Evolutionary conservation across 2,113 vertebrate genomes (phyloP).

Genomic region (Dromiciops gliroides): DNA sequence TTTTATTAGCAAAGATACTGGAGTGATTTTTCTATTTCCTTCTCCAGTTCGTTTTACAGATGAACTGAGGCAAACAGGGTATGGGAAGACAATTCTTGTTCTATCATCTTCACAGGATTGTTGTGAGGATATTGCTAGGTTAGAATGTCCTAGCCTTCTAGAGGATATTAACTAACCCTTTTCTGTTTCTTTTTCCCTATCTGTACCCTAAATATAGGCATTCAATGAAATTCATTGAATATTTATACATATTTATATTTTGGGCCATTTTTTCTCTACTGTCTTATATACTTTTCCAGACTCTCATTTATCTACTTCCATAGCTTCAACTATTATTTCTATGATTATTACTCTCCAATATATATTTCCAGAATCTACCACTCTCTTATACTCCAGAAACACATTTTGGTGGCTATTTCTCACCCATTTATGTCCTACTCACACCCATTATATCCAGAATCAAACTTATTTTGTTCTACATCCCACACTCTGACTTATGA

Average conservation of each 20-base stretch:
- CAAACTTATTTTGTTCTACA: neutral
- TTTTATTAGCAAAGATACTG: neutral
- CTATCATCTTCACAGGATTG: neutral
- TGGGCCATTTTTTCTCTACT: neutral
- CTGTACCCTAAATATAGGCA: neutral
- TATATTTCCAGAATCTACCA: neutral
- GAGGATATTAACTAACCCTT: neutral
- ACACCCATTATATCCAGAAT: neutral
- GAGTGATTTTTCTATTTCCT: neutral
- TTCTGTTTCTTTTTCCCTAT: neutral
- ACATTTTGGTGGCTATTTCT: neutral
- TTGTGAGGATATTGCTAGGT: too few species aligned
- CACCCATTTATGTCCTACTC: neutral
- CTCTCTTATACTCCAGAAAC: neutral
- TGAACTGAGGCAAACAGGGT: neutral
- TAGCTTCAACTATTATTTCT: neutral
- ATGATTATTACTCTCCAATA: neutral
- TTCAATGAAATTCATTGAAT: neutral
- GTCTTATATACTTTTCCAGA: neutral
- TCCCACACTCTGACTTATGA: neutral
- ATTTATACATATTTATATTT: neutral
- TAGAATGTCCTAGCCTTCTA: neutral
- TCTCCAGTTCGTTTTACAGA: neutral
- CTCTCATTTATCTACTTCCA: neutral
- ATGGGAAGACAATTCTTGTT: neutral